Evolutionary conservation across 2,797 vertebrate genomes (phyloP).

Genomic region (Enteromius treurensis): DNA sequence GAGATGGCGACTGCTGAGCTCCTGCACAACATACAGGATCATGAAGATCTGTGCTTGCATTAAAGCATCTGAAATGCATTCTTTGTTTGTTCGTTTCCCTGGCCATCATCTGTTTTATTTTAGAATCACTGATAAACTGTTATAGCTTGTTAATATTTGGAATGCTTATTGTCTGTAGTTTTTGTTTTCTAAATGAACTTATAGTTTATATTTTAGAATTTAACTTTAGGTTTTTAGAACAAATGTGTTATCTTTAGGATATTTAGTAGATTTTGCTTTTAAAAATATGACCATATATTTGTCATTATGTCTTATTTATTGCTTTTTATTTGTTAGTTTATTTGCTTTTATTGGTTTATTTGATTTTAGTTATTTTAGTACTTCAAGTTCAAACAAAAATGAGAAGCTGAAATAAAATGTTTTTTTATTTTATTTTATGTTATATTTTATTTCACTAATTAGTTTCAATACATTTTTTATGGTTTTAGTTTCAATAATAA

Average conservation of each 20-base stretch:
- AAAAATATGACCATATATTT: not conserved
- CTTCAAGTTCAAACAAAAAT: not conserved
- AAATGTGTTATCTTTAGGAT: not conserved
- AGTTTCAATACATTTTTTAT: not conserved
- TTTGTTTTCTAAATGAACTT: not conserved
- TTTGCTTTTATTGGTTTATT: not conserved
- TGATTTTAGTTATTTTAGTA: not conserved
- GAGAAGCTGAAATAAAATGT: not conserved
- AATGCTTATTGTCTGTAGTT: not conserved
- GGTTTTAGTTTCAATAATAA: too few relatives aligned
- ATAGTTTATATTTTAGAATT: not conserved
- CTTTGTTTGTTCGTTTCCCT: not conserved
- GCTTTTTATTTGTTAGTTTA: not conserved
- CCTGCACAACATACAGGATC: not conserved
- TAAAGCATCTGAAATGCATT: slow-evolving; percentile 36
- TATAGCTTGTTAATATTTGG: not conserved
- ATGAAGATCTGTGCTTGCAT: not conserved
- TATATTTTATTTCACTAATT: not conserved
- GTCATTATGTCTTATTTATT: not conserved
- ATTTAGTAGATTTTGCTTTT: not conserved
- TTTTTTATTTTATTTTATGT: not conserved
- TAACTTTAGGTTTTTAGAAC: not conserved
- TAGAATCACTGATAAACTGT: not conserved
- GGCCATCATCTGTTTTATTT: not conserved
- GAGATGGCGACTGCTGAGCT: slow-evolving; percentile 69